Evolutionary conservation across 2,888 invertebrate species (phyloP).

Genomic region (Calameuta idolon): DNA sequence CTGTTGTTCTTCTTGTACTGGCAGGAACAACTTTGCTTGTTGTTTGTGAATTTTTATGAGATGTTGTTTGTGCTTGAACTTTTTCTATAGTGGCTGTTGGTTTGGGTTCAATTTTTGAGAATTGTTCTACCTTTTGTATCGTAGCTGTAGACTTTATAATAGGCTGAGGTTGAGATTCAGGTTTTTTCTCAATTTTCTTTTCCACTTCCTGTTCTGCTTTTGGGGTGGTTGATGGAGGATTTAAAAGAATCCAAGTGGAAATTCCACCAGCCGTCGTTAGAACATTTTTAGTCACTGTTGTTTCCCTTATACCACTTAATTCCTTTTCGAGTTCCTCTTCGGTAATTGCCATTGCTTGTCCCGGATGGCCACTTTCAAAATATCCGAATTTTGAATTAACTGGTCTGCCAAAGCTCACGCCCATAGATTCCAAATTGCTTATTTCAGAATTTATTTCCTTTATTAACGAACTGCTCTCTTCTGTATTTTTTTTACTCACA

Average conservation of each 20-base stretch:
- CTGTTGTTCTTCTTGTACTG: not conserved
- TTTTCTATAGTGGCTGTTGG: constrained; percentile 43
- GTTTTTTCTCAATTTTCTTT: constrained; percentile 17
- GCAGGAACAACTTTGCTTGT: not conserved
- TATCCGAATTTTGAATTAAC: constrained; percentile 61
- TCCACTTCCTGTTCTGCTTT: constrained; percentile 27
- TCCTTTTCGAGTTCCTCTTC: constrained; percentile 74
- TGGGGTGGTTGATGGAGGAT: constrained; percentile 68
- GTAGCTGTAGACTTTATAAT: constrained; percentile 19
- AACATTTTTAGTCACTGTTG: constrained; percentile 56
- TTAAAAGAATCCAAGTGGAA: constrained; percentile 83
- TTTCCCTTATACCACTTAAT: constrained; percentile 52
- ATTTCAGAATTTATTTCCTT: constrained; percentile 37
- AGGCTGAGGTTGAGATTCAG: constrained; percentile 11
- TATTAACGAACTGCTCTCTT: constrained; percentile 16
- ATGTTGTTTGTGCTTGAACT: constrained; percentile 39
- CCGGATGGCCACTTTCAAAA: constrained; percentile 69
- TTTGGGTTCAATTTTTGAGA: constrained; percentile 31
- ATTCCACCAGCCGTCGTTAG: constrained; percentile 76
- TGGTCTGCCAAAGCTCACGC: constrained; percentile 53
- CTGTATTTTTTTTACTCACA: constrained; percentile 5
- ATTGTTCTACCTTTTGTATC: constrained; percentile 32
- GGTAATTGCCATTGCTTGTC: constrained; percentile 76
- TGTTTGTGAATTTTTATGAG: not conserved
- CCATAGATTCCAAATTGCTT: constrained; percentile 33